Evolutionary conservation across 2,113 vertebrate species (phyloP).

Genomic region (Chrysochloris asiatica): DNA sequence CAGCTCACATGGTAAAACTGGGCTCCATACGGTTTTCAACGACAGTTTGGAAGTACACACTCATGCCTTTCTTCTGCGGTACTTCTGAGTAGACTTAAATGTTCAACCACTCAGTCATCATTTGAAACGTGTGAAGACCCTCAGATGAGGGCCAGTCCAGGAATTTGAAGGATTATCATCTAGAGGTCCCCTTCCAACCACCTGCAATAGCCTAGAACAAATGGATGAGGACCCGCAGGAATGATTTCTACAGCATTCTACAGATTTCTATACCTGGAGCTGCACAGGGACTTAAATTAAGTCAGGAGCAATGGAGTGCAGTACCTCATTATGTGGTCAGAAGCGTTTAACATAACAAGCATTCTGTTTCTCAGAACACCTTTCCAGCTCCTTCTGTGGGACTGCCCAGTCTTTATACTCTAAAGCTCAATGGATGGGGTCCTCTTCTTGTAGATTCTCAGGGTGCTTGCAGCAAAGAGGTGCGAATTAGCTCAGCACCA

Average conservation of each 20-base stretch:
- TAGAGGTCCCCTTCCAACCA: neutral
- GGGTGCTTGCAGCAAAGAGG: neutral
- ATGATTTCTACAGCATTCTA: neutral
- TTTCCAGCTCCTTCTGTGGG: neutral
- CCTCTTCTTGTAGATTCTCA: neutral
- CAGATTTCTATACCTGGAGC: neutral
- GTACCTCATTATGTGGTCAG: neutral
- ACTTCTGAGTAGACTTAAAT: neutral
- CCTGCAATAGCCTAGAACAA: neutral
- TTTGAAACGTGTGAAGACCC: too few species aligned
- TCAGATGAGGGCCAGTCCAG: fast-evolving
- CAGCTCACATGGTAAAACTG: neutral
- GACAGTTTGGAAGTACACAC: neutral
- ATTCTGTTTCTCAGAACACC: neutral
- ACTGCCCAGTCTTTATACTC: neutral
- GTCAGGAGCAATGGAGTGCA: neutral
- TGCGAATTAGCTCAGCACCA: neutral
- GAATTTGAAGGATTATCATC: neutral
- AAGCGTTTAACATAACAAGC: neutral
- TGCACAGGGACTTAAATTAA: neutral
- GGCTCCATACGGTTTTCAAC: neutral
- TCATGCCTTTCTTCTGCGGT: neutral
- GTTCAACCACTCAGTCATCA: too few species aligned
- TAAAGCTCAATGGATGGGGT: neutral
- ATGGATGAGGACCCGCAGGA: neutral